Evolutionary conservation across 2,113 vertebrate genomes (phyloP).

Genomic region (Myodes glareolus): DNA sequence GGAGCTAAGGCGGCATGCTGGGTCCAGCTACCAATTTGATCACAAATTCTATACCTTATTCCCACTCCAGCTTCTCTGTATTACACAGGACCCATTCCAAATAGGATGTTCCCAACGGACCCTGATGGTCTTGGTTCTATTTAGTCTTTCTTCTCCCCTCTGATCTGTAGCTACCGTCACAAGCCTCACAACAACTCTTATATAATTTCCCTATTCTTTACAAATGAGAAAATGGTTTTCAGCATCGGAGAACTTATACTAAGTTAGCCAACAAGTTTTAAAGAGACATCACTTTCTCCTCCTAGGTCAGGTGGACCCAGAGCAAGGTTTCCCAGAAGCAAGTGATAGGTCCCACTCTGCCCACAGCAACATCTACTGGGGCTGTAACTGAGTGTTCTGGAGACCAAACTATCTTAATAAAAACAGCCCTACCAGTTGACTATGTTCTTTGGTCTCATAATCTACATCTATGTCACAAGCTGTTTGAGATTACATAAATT

Average conservation of each 20-base stretch:
- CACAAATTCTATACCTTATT: not conserved
- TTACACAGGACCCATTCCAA: not conserved
- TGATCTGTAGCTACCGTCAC: not conserved
- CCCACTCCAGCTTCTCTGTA: not conserved
- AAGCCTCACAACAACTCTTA: not conserved
- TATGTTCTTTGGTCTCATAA: not conserved
- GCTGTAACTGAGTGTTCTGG: not conserved
- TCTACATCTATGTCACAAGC: not conserved
- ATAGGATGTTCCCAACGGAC: rapidly evolving
- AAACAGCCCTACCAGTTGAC: not conserved
- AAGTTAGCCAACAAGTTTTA: not conserved
- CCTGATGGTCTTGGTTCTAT: not conserved
- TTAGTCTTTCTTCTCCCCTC: too few relatives aligned
- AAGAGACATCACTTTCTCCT: not conserved
- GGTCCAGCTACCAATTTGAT: not conserved
- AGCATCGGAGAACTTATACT: not conserved
- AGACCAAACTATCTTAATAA: not conserved
- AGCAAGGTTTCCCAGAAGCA: not conserved
- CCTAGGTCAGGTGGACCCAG: not conserved
- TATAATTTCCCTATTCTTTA: not conserved
- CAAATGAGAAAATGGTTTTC: not conserved
- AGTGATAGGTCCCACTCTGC: too few relatives aligned
- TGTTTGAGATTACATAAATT: not conserved
- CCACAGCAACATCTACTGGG: too few relatives aligned
- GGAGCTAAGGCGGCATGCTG: not conserved